Conservation (phyloP, 64 coral and sea anemone species). For the Porites lutea region DNA sequence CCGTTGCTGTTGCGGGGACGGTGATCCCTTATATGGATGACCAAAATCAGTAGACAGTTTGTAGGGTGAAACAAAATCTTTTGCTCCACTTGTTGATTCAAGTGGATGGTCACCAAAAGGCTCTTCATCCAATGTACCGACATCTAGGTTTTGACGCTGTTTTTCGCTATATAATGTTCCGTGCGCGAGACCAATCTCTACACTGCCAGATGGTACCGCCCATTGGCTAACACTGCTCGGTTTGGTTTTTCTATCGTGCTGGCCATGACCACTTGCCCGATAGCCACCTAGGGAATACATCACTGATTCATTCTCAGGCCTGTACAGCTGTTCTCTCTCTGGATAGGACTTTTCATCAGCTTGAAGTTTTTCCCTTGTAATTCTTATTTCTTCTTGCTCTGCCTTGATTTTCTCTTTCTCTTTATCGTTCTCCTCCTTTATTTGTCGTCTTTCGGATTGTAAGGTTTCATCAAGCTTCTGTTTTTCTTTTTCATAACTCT, state of each 20-base stretch:
- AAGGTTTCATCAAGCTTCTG: conserved; percentile 70
- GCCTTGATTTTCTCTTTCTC: conserved; percentile 63
- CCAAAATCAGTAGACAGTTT: background rate
- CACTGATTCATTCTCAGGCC: background rate
- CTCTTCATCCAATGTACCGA: background rate
- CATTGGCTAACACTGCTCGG: too few species aligned
- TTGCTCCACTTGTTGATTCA: background rate
- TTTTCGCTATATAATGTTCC: background rate
- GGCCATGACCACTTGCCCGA: background rate
- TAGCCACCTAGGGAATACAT: background rate
- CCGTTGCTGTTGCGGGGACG: background rate
- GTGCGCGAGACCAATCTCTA: background rate
- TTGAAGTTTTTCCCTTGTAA: background rate
- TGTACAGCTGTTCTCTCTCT: background rate
- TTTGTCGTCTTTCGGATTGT: conserved; percentile 71
- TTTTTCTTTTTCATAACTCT: conserved; percentile 67
- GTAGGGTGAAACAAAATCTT: too few species aligned
- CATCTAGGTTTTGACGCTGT: background rate
- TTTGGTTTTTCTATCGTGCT: background rate
- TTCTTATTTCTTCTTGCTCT: conserved; percentile 9
- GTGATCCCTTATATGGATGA: background rate
- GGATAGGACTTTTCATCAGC: background rate
- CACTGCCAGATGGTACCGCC: background rate
- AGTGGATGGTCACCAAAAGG: background rate
- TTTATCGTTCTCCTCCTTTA: conserved; percentile 70